Conservation (phyloP, 2,888 invertebrate genomes). For the Oscheius sp. region DNA sequence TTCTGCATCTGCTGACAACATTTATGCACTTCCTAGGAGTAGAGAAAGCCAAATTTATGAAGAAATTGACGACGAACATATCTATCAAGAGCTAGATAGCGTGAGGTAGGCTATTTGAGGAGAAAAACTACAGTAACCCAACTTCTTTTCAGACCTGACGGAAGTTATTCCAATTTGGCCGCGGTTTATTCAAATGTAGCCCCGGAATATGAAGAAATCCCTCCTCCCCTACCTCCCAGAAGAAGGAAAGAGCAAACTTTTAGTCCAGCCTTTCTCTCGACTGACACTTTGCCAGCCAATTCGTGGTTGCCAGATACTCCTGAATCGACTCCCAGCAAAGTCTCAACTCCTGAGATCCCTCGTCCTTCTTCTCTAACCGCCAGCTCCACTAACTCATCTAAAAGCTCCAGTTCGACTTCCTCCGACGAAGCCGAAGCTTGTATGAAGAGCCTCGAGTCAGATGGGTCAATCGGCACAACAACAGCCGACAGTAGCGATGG, state of each 20-base stretch:
- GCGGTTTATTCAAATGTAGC: neutral
- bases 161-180: conserved; percentile 5
- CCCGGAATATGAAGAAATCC: conserved; percentile 9
- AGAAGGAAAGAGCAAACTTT: neutral
- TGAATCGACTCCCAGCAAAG: neutral
- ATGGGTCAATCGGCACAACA: neutral
- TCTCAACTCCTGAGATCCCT: neutral
- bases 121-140: too few relatives aligned
- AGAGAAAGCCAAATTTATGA: neutral
- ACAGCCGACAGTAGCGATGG: neutral
- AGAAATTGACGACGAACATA: conserved; percentile 15
- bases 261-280: neutral
- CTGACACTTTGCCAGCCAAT: neutral
- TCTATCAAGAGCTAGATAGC: conserved; percentile 25
- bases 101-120: conserved; percentile 9
- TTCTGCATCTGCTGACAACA: conserved; percentile 4
- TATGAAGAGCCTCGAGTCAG: neutral
- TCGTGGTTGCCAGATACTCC: conserved; percentile 9
- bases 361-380: neutral
- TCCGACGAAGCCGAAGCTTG: neutral
- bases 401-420: conserved; percentile 1
- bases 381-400: neutral
- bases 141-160: neutral
- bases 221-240: conserved; percentile 10
- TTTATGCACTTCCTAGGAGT: neutral